Percentiles rank a stretch among this genome's conserved stretches.
Evolutionary conservation across 2,113 vertebrate species (phyloP).

Genomic region (Rhipidura dahli): DNA sequence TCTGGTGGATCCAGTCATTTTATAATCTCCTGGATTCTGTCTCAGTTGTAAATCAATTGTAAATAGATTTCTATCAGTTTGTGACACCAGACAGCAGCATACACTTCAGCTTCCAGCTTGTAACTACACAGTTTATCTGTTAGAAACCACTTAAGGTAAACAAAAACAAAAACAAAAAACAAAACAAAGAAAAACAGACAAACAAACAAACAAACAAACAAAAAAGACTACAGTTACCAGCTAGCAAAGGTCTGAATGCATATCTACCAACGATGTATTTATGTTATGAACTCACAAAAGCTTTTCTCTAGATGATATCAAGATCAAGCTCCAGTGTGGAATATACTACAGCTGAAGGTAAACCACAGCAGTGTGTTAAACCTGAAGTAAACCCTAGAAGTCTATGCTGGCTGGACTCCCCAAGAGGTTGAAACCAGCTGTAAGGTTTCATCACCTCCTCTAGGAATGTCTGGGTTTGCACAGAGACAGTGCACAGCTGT

Average conservation of each 20-base stretch:
- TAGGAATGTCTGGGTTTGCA: not conserved
- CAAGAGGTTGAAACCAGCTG: not conserved
- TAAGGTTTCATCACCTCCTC: not conserved
- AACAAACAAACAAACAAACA: not conserved
- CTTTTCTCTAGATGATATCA: not conserved
- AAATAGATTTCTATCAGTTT: not conserved
- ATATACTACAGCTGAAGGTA: not conserved
- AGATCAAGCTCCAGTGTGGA: not conserved
- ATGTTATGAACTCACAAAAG: not conserved
- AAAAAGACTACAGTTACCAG: not conserved
- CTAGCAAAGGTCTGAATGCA: not conserved
- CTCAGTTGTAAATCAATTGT: not conserved
- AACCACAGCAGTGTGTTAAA: not conserved
- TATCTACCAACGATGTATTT: not conserved
- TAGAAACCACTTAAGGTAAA: not conserved
- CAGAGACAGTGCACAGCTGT: not conserved
- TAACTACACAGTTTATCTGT: not conserved
- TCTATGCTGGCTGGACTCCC: not conserved
- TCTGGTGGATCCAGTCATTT: not conserved
- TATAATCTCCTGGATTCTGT: not conserved
- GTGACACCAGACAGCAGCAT: not conserved
- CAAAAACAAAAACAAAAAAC: not conserved
- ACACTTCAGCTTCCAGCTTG: not conserved
- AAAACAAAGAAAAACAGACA: not conserved
- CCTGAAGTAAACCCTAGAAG: not conserved